These are phyloP conservation scores for Phorcus lineatus DNA, from an alignment of 2,888 invertebrate genomes.

Conservation along the genomic window DNA sequence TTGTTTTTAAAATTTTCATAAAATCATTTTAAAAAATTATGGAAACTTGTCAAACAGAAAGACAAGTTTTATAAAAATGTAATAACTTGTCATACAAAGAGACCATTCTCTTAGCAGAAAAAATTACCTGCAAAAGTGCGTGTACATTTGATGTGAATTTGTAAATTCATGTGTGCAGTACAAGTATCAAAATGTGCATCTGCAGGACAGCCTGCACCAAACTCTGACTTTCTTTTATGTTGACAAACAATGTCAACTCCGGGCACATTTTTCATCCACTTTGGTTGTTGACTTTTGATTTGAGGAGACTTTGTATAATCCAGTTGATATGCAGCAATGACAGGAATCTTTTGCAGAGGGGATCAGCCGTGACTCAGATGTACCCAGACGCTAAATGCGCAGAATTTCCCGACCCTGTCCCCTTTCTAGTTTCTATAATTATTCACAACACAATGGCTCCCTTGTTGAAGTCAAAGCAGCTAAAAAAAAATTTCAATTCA, in stretches of 20 bases:
- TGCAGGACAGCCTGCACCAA: neutral
- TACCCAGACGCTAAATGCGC: neutral
- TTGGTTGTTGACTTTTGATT: conserved; percentile 10
- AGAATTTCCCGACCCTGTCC: neutral
- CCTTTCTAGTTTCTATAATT: neutral
- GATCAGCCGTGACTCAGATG: neutral
- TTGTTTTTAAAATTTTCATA: no score
- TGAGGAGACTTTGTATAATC: neutral
- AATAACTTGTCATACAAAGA: no score
- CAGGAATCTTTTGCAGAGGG: neutral
- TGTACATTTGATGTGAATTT: neutral
- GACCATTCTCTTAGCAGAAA: neutral
- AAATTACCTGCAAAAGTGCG: neutral
- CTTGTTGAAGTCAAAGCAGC: neutral
- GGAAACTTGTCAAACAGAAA: no score
- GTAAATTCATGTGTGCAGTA: neutral
- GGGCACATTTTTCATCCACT: neutral
- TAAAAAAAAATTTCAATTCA: neutral
- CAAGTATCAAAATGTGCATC: neutral
- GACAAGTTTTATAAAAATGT: no score
- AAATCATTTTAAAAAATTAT: no score
- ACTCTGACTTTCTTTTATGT: neutral
- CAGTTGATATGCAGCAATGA: neutral
- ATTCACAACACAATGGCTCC: neutral
- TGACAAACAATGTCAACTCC: neutral